Conservation (phyloP, 2,113 vertebrate species). For the Sylvicapra grimmia region DNA sequence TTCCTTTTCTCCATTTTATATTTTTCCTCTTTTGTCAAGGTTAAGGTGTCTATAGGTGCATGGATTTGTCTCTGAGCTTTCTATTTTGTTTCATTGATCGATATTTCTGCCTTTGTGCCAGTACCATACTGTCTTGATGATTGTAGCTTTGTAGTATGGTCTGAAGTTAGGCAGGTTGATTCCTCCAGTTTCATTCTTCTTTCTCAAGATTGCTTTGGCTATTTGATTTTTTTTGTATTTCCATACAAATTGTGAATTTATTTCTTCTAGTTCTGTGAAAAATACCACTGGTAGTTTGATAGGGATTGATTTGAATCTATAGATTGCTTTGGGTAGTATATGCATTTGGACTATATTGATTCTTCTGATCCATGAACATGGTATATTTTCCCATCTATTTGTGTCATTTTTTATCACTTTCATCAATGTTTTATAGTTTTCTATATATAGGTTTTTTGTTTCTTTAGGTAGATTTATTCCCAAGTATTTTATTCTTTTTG, state of each 20-base stretch:
- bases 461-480: neutral
- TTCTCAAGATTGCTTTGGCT: neutral
- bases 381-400: neutral
- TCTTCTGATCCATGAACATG: neutral
- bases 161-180: neutral
- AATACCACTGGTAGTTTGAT: neutral
- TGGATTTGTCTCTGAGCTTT: neutral
- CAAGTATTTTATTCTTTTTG: neutral
- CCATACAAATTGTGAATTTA: neutral
- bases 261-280: neutral
- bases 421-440: neutral
- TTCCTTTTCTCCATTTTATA: neutral
- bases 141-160: neutral
- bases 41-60: neutral
- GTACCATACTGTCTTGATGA: neutral
- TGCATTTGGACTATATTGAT: neutral
- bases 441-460: neutral
- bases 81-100: neutral
- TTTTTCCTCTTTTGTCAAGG: neutral
- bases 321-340: neutral
- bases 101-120: neutral
- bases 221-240: neutral
- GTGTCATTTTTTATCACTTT: neutral
- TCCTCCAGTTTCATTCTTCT: neutral
- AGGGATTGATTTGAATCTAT: neutral